A percentile compares a stretch with the other conserved stretches of the same genome.
Evolutionary conservation across 2,888 invertebrate genomes (phyloP).

Genomic region (Helleia helle): DNA sequence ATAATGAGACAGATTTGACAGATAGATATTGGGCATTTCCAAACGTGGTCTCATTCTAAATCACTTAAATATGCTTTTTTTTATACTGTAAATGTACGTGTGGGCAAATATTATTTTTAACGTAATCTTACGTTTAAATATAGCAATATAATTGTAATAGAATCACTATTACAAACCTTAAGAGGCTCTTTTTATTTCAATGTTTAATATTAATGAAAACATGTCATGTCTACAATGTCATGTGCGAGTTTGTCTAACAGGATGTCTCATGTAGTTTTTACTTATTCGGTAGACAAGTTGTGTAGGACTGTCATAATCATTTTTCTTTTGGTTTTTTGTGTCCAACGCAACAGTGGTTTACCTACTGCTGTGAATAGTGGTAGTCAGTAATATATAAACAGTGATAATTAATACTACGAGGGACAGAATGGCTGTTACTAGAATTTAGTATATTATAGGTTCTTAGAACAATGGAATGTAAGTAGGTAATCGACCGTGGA

Average conservation of each 20-base stretch:
- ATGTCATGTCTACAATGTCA: slow-evolving; percentile 4
- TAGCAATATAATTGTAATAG: not conserved
- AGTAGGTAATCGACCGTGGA: too few relatives aligned
- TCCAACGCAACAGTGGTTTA: not conserved
- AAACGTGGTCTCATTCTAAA: too few relatives aligned
- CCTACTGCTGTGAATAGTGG: not conserved
- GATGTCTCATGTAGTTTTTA: not conserved
- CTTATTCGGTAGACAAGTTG: slow-evolving; percentile 5
- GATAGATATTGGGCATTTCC: too few relatives aligned
- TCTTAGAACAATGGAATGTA: too few relatives aligned
- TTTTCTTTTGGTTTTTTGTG: not conserved
- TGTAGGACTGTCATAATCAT: not conserved
- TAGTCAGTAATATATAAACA: not conserved
- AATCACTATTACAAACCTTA: too few relatives aligned
- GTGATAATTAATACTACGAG: not conserved
- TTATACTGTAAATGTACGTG: too few relatives aligned
- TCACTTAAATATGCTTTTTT: too few relatives aligned
- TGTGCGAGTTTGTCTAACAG: not conserved
- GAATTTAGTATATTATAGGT: too few relatives aligned
- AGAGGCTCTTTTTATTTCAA: not conserved
- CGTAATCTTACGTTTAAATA: too few relatives aligned
- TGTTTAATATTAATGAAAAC: not conserved
- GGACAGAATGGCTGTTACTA: too few relatives aligned
- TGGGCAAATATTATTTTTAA: too few relatives aligned
- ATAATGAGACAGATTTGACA: too few relatives aligned